These are phyloP conservation scores for Pogonomyrmex barbatus DNA, from an alignment of 1,140 invertebrate genomes.

Conservation along the genomic window DNA sequence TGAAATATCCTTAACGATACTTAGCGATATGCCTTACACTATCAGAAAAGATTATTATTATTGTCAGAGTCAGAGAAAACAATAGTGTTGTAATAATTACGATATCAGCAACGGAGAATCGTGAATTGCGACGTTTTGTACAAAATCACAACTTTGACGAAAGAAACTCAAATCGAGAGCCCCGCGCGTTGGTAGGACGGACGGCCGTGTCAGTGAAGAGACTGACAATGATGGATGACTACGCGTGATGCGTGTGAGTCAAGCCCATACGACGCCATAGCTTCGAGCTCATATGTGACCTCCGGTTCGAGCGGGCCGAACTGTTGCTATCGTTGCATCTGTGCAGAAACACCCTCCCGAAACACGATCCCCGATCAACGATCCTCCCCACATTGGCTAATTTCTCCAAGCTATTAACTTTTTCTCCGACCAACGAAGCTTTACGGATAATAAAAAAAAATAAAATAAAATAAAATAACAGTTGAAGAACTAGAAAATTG, in stretches of 20 bases:
- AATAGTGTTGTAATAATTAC: neutral
- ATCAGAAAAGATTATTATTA: neutral
- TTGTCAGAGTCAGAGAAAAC: no score
- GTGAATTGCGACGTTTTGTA: constrained; percentile 33
- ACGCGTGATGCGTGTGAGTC: constrained; percentile 84
- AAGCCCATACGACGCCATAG: constrained; percentile 82
- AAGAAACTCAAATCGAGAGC: constrained; percentile 71
- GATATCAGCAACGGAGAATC: neutral
- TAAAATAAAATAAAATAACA: constrained; percentile 15
- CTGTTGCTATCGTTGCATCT: constrained; percentile 85
- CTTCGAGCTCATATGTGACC: constrained; percentile 81
- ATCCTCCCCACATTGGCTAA: constrained; percentile 78
- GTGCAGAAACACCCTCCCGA: constrained; percentile 80
- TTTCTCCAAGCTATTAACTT: constrained; percentile 83
- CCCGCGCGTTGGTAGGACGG: constrained; percentile 70
- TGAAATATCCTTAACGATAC: neutral
- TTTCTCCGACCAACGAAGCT: constrained; percentile 71
- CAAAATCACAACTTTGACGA: constrained; percentile 64
- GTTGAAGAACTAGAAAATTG: constrained; percentile 59
- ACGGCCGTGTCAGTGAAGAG: constrained; percentile 77
- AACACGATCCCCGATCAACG: constrained; percentile 76
- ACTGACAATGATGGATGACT: constrained; percentile 85
- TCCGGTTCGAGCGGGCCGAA: constrained; percentile 80
- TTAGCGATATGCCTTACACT: no score
- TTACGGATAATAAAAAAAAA: constrained; percentile 27